A percentile compares a stretch with the other conserved stretches of the same genome.
Conservation (phyloP, 2,797 vertebrate genomes). For the Garrulus glandarius region DNA sequence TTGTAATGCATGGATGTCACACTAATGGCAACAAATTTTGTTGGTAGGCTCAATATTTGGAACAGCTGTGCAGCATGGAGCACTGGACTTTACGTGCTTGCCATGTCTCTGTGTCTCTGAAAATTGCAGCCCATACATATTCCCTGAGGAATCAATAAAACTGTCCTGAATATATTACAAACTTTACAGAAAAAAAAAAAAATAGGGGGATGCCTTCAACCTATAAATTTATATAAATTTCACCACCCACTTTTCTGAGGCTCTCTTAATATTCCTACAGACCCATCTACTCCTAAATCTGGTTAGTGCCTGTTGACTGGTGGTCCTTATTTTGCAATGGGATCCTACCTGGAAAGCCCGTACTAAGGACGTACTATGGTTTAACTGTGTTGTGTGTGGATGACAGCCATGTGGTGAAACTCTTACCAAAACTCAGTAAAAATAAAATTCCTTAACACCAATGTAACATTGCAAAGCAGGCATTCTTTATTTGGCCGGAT, state of each 20-base stretch:
- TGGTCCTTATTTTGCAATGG: background rate
- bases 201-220: background rate
- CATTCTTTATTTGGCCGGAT: fast-evolving
- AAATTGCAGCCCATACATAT: background rate
- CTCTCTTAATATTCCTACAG: background rate
- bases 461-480: background rate
- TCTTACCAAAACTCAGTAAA: background rate
- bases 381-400: background rate
- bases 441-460: background rate
- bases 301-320: background rate
- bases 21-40: background rate
- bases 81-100: background rate
- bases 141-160: background rate
- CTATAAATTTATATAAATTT: background rate
- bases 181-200: background rate
- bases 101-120: background rate
- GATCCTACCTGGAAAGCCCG: background rate
- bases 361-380: background rate
- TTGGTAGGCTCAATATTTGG: background rate
- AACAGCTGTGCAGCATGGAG: background rate
- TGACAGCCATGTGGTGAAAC: background rate
- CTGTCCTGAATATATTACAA: background rate
- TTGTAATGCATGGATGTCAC: background rate
- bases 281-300: background rate
- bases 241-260: background rate